Evolutionary conservation across 2,888 invertebrate species (phyloP).

Genomic region (Rotaria sp.): DNA sequence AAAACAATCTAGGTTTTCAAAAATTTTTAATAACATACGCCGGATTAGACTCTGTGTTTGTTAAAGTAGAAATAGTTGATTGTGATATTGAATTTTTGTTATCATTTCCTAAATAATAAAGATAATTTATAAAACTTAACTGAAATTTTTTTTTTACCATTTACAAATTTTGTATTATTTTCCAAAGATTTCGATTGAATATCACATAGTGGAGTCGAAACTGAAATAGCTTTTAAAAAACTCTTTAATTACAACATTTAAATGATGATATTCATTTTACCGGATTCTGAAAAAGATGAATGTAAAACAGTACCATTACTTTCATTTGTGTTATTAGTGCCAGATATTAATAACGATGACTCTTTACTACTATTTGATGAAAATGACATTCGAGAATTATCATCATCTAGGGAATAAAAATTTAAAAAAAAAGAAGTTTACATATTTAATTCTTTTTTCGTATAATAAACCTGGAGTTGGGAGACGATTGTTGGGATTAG

Average conservation of each 20-base stretch:
- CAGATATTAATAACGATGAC: not conserved
- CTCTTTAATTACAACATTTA: not conserved
- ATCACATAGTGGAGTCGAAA: not conserved
- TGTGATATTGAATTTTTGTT: not conserved
- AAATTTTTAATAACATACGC: not conserved
- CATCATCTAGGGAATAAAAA: not conserved
- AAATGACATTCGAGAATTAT: constrained; percentile 27
- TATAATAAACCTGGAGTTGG: not conserved
- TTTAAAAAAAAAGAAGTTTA: too few relatives aligned
- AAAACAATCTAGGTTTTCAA: too few relatives aligned
- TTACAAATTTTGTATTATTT: not conserved
- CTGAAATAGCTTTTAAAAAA: not conserved
- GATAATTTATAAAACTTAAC: not conserved
- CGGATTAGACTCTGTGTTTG: not conserved
- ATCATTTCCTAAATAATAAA: not conserved
- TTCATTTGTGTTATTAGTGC: not conserved
- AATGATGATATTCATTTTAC: not conserved
- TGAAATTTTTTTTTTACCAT: not conserved
- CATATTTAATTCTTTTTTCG: too few relatives aligned
- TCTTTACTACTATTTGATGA: constrained; percentile 24
- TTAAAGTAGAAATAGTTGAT: not conserved
- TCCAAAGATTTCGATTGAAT: not conserved
- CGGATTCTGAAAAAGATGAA: not conserved
- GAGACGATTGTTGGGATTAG: not conserved
- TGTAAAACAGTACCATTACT: not conserved